These are phyloP conservation scores for Linepithema humile DNA, from an alignment of 1,140 invertebrate species.

Conservation along the genomic window DNA sequence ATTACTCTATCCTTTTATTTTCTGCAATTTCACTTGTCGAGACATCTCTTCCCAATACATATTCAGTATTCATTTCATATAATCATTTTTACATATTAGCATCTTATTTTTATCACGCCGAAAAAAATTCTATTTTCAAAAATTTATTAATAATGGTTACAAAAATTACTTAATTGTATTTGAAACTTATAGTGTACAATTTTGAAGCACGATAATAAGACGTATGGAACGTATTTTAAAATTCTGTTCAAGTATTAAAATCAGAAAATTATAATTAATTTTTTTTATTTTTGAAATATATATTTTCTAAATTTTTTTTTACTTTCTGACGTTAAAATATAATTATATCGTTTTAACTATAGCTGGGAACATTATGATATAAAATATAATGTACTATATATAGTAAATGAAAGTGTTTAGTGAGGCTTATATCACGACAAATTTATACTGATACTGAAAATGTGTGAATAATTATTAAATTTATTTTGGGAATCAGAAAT, in stretches of 20 bases:
- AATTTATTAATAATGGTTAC: neutral
- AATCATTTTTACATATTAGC: slow-evolving; percentile 54
- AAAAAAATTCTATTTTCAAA: neutral
- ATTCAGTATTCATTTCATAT: slow-evolving; percentile 50
- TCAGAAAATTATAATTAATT: neutral
- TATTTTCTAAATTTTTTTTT: neutral
- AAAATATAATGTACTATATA: neutral
- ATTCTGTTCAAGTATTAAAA: slow-evolving; percentile 20
- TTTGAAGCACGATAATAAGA: neutral
- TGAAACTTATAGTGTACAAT: neutral
- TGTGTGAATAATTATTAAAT: slow-evolving; percentile 57
- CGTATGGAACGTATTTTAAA: slow-evolving; percentile 22
- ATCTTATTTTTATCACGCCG: slow-evolving; percentile 19
- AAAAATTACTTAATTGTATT: slow-evolving; percentile 24
- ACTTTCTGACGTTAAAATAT: neutral
- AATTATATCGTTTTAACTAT: neutral
- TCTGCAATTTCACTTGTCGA: slow-evolving; percentile 7
- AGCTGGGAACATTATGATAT: neutral
- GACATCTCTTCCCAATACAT: slow-evolving; percentile 42
- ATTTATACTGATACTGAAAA: slow-evolving; percentile 80
- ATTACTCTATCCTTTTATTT: neutral
- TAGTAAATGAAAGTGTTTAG: slow-evolving; percentile 37
- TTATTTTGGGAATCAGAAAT: slow-evolving; percentile 11
- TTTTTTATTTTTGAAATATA: slow-evolving; percentile 11
- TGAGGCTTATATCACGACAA: slow-evolving; percentile 36